Conservation (phyloP, 2,888 invertebrate genomes). For the Limnephilus rhombicus region DNA sequence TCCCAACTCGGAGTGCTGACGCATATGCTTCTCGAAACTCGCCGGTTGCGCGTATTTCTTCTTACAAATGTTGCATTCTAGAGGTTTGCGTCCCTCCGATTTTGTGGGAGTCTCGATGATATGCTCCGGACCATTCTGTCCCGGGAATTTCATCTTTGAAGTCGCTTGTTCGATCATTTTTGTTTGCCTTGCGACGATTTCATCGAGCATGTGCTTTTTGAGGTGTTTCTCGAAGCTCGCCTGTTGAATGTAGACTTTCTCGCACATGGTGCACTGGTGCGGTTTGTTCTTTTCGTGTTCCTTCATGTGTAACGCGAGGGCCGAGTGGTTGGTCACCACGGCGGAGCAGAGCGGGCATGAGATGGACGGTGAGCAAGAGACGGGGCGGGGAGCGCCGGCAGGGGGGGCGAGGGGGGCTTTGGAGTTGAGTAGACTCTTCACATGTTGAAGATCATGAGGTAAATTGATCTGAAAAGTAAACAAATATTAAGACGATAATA, state of each 20-base stretch:
- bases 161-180: conserved; percentile 59
- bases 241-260: conserved; percentile 65
- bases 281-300: conserved; percentile 64
- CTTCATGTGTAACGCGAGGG: conserved; percentile 62
- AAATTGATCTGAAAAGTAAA: conserved; percentile 64
- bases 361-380: conserved; percentile 8
- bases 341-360: conserved; percentile 63
- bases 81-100: conserved; percentile 57
- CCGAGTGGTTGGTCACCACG: conserved; percentile 60
- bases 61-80: conserved; percentile 64
- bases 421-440: conserved; percentile 63
- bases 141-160: conserved; percentile 46
- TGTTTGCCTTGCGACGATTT: conserved; percentile 56
- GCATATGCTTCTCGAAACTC: conserved; percentile 66
- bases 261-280: conserved; percentile 65
- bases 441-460: conserved; percentile 66
- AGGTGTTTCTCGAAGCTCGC: conserved; percentile 66
- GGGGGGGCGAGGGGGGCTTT: conserved; percentile 43
- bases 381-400: background rate
- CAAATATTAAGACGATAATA: too few relatives aligned
- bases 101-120: background rate
- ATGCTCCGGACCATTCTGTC: background rate
- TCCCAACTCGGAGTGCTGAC: conserved; percentile 64
- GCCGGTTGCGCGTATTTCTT: conserved; percentile 66
- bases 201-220: conserved; percentile 63